Conservation (phyloP, 2,888 invertebrate genomes). For the Nasonovia ribisnigri region DNA sequence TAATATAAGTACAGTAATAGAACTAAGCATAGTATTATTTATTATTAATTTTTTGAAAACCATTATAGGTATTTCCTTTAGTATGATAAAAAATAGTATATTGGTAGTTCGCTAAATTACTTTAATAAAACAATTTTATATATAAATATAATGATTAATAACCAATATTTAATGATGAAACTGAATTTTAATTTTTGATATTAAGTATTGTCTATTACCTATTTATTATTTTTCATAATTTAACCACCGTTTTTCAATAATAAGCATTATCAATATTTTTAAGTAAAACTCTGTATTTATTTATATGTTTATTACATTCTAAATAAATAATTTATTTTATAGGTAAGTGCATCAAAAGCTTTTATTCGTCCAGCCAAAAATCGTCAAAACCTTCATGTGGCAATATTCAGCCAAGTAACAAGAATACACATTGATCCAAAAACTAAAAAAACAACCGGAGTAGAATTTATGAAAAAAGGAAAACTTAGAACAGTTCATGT, state of each 20-base stretch:
- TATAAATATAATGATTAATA: neutral
- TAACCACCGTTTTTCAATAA: neutral
- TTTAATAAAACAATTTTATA: neutral
- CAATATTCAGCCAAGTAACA: slow-evolving; percentile 69
- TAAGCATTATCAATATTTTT: neutral
- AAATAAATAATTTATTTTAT: neutral
- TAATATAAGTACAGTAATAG: neutral
- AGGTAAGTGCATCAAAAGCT: slow-evolving; percentile 73
- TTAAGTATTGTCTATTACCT: neutral
- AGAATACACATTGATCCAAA: slow-evolving; percentile 70
- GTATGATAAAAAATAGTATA: neutral
- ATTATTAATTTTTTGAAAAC: neutral
- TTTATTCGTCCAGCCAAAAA: slow-evolving; percentile 72
- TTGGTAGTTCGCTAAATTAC: neutral
- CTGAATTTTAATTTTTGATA: neutral
- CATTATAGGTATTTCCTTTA: neutral
- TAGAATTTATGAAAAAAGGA: slow-evolving; percentile 71
- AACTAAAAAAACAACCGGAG: slow-evolving; percentile 71
- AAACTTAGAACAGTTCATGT: slow-evolving; percentile 70
- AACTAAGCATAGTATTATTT: neutral
- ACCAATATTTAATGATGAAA: neutral
- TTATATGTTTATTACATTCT: neutral
- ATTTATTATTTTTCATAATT: neutral
- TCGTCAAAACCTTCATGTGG: slow-evolving; percentile 69
- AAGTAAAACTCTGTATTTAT: neutral